Base-by-base conservation (phyloP, 2,113 vertebrate species). In the Percina caprodes region DNA sequence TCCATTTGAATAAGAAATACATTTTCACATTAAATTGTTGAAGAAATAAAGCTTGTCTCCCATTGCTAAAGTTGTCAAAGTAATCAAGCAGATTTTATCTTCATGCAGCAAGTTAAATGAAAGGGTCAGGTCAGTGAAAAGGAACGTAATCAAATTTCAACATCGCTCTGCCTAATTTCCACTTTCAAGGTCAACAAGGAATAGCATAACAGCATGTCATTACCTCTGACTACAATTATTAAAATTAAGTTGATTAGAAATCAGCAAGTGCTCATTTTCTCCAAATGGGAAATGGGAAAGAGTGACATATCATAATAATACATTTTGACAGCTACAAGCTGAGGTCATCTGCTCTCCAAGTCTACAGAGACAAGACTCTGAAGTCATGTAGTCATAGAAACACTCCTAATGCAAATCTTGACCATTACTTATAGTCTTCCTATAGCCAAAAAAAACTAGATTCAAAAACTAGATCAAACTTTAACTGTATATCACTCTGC, bases 41-140 rank as follows among this genome's bases (percentile, higher is more conserved):
- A 46, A 1, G 15, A 67, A 30, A 24, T 18, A 39, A 69, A 82
- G 55, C 35, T 46, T 7, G 19, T 48, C 19, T 60, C 65, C 58
- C 51, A 48, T 30, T 63, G 45, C 16, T 62, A 7, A 76, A 63
- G 58, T 52, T 84, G 60, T 85, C 79, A 81, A 45, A 54, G 52
- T 69, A 74, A 63, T 88, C 39, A 81, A 71, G 48, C 30, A 55
- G 55, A 83, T 85, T 82, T 70, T 72, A 85, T 85, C 77, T 66
- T 60, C 14, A 58, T 35, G 35, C 24, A 59, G 66, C 56, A 74
- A 66, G 61, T 73, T 69, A 82, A 84, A 82, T 56, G 46, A 79
- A 77, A 84, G 67, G 77, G 71, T 79, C 86, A 67, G 59, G 42
- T 61, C 77, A 63, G 55, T 48, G 51, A 86, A 77, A 79, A 80